Evolutionary conservation across 2,797 vertebrate species (phyloP).

Genomic region (Forpus xanthops): DNA sequence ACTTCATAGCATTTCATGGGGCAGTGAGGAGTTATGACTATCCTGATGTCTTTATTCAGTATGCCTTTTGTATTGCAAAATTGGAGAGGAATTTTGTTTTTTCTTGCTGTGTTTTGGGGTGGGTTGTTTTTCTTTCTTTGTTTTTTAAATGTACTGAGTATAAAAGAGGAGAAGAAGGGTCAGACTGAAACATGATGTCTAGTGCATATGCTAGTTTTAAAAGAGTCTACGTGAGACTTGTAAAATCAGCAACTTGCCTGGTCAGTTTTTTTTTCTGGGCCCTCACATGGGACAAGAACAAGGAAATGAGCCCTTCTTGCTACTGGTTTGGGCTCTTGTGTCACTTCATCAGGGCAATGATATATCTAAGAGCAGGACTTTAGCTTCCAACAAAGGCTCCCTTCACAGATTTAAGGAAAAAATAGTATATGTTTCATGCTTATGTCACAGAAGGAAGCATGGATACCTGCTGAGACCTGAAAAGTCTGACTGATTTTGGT

Average conservation of each 20-base stretch:
- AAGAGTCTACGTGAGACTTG: background rate
- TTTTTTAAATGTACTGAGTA: background rate
- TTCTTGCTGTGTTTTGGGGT: background rate
- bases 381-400: background rate
- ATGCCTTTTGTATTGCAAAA: background rate
- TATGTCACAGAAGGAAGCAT: background rate
- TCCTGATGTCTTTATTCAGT: background rate
- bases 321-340: background rate
- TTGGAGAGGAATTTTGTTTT: background rate
- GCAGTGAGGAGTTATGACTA: background rate
- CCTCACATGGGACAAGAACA: background rate
- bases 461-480: background rate
- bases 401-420: background rate
- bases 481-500: background rate
- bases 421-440: background rate
- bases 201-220: background rate
- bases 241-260: background rate
- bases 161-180: background rate
- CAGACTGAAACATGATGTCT: background rate
- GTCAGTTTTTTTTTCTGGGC: background rate
- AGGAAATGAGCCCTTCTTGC: background rate
- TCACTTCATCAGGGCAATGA: background rate
- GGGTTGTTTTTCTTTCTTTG: accelerated
- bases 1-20: background rate
- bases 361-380: background rate